These are phyloP conservation scores for Gracilinanus agilis DNA, from an alignment of 2,113 vertebrate genomes.

Conservation along the genomic window DNA sequence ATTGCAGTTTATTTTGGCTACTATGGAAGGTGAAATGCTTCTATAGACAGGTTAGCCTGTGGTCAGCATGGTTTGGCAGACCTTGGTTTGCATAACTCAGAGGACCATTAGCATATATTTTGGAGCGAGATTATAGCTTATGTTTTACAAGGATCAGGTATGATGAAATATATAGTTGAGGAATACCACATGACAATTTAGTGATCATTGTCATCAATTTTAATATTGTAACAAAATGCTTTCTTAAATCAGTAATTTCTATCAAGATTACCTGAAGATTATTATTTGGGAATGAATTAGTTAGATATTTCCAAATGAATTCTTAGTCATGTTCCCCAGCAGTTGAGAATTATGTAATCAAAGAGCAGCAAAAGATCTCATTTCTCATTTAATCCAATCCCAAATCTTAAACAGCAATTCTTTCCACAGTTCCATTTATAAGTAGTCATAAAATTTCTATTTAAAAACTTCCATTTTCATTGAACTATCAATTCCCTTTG, in stretches of 20 bases:
- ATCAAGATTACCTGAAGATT: conserved; percentile 44
- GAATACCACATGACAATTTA: not conserved
- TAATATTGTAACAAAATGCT: not conserved
- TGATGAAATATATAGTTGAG: not conserved
- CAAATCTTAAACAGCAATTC: too few relatives aligned
- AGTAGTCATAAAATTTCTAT: too few relatives aligned
- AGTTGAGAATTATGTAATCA: too few relatives aligned
- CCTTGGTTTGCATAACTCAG: conserved; percentile 35
- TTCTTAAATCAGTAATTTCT: conserved; percentile 49
- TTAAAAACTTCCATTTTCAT: too few relatives aligned
- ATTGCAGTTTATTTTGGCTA: conserved; percentile 68
- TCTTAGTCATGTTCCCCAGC: not conserved
- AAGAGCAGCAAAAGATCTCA: too few relatives aligned
- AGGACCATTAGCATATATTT: conserved; percentile 44
- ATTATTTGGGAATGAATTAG: conserved; percentile 33
- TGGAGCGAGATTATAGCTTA: conserved; percentile 4
- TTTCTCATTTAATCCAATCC: too few relatives aligned
- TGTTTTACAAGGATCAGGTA: conserved; percentile 3
- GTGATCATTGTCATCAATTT: not conserved
- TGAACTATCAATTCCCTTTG: too few relatives aligned
- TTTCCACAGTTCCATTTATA: too few relatives aligned
- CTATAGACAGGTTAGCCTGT: conserved; percentile 50
- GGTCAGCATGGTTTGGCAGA: conserved; percentile 52
- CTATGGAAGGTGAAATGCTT: conserved; percentile 49
- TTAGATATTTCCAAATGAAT: conserved; percentile 39